Conservation (phyloP, 2,797 vertebrate genomes). For the Bradypus variegatus region DNA sequence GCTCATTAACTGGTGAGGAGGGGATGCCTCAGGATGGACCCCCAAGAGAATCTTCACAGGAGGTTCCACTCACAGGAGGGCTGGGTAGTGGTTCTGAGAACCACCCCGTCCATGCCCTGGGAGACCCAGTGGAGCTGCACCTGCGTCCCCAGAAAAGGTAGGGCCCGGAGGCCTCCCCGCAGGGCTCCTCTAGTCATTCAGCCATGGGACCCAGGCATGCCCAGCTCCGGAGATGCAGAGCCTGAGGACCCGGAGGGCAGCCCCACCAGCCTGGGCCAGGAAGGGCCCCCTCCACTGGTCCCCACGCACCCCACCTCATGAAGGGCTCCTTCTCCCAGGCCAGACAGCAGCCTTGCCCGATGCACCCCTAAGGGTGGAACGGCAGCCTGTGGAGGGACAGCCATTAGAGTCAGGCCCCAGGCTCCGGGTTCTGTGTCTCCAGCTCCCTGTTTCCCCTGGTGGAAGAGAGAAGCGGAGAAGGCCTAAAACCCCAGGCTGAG, state of each 20-base stretch:
- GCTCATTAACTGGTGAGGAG: conserved; percentile 19
- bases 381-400: not conserved
- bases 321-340: not conserved
- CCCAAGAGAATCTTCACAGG: not conserved
- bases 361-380: not conserved
- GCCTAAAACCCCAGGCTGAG: not conserved
- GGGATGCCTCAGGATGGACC: not conserved
- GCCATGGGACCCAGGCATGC: not conserved
- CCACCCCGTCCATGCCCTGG: conserved; percentile 58
- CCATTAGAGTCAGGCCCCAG: too few relatives aligned
- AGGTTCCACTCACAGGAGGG: too few relatives aligned
- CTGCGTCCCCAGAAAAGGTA: conserved; percentile 86
- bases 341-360: not conserved
- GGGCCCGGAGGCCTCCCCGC: not conserved
- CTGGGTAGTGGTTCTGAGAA: not conserved
- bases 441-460: not conserved
- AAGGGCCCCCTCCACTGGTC: too few relatives aligned
- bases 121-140: conserved; percentile 87
- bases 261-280: too few relatives aligned
- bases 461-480: not conserved
- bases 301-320: not conserved
- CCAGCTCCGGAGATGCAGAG: too few relatives aligned
- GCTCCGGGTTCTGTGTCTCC: not conserved
- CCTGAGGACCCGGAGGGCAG: not conserved
- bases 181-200: not conserved